Conservation (phyloP, 1,140 invertebrate genomes). For the Oncopodura yosiiana region DNA sequence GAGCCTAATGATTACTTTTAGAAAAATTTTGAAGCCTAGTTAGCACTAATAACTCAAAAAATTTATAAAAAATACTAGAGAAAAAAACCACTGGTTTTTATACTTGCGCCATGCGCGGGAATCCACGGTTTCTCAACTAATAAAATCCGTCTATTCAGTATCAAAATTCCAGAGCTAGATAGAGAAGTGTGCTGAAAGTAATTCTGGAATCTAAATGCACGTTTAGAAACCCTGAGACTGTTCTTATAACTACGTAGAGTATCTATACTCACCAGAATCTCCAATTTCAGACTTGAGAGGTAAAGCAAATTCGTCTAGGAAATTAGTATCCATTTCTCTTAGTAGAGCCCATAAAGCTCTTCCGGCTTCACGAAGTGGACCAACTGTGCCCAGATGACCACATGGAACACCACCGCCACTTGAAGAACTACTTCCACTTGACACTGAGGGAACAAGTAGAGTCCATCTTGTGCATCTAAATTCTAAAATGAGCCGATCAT, state of each 20-base stretch:
- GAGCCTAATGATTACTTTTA: no score
- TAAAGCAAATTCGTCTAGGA: slow-evolving; percentile 45
- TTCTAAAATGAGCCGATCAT: slow-evolving; percentile 55
- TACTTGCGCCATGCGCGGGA: no score
- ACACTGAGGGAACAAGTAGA: slow-evolving; percentile 40
- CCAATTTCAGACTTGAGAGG: slow-evolving; percentile 29
- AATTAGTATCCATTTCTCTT: slow-evolving; percentile 44
- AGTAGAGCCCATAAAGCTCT: slow-evolving; percentile 45
- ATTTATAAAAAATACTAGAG: no score
- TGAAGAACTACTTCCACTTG: slow-evolving; percentile 22
- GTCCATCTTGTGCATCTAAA: slow-evolving; percentile 54
- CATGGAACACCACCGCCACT: slow-evolving; percentile 27
- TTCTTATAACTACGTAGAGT: no score
- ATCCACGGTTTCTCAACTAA: no score
- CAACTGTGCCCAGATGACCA: slow-evolving; percentile 37
- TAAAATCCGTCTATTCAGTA: no score
- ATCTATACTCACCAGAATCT: slow-evolving; percentile 20
- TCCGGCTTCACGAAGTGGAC: slow-evolving; percentile 45
- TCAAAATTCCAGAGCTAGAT: no score
- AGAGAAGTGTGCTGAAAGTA: no score
- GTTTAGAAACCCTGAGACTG: no score
- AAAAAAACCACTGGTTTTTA: no score
- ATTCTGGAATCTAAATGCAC: background rate
- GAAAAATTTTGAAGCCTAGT: no score
- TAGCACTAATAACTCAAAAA: no score